Evolutionary conservation across 2,797 vertebrate species (phyloP).

Genomic region (Diplodus puntazzo): DNA sequence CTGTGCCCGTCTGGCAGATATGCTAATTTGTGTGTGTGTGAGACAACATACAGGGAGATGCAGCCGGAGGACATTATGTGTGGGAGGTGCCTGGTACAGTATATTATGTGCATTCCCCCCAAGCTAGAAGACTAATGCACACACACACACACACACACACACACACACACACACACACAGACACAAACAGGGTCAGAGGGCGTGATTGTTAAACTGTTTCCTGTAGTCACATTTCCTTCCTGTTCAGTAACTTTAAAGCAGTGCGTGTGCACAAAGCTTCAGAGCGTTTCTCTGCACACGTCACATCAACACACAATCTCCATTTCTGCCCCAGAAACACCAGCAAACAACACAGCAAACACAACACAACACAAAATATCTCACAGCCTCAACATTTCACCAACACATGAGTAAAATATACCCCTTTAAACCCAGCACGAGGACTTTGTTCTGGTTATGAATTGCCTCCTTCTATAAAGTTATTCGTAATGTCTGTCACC

Average conservation of each 20-base stretch:
- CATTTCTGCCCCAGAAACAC: neutral
- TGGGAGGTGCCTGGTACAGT: slow-evolving; percentile 33
- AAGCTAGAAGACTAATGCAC: too few relatives aligned
- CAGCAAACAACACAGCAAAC: neutral
- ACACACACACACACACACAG: neutral
- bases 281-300: neutral
- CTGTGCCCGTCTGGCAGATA: slow-evolving; percentile 64
- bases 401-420: neutral
- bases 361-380: neutral
- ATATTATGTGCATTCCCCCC: slow-evolving; percentile 52
- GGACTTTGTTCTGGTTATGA: too few relatives aligned
- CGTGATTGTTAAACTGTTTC: slow-evolving; percentile 74
- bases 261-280: slow-evolving; percentile 21
- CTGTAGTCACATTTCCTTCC: slow-evolving; percentile 79
- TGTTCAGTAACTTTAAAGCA: slow-evolving; percentile 75
- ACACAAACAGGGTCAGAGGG: slow-evolving; percentile 56
- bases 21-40: slow-evolving; percentile 45
- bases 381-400: neutral
- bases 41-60: slow-evolving; percentile 23
- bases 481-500: too few relatives aligned
- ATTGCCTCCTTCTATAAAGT: too few relatives aligned
- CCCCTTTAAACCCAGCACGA: neutral
- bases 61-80: slow-evolving; percentile 31
- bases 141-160: slow-evolving; percentile 2
- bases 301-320: neutral